Percentiles rank a stretch among this genome's conserved stretches.
Evolutionary conservation across 37 sponge, comb jelly and placozoan species (phyloP).

Genomic region (Ianthella basta): DNA sequence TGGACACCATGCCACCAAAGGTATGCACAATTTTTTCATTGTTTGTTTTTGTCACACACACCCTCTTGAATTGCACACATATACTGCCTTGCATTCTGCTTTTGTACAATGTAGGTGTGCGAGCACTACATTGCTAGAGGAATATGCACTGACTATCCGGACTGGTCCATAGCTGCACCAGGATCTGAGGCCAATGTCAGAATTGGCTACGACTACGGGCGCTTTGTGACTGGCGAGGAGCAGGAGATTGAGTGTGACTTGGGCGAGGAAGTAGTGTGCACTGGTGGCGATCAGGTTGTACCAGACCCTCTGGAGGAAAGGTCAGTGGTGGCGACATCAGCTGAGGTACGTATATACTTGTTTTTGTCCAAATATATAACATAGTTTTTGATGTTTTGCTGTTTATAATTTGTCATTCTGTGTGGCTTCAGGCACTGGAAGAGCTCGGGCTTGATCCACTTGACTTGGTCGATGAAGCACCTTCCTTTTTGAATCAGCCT

Average conservation of each 20-base stretch:
- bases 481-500: neutral
- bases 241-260: constrained; percentile 39
- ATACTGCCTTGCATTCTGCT: neutral
- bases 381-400: neutral
- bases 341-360: constrained; percentile 28
- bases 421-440: constrained; percentile 39
- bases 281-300: constrained; percentile 14
- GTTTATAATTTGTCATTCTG: constrained; percentile 23
- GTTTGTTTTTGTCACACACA: neutral
- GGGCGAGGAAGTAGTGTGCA: constrained; percentile 12
- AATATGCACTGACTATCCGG: constrained; percentile 47
- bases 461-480: constrained; percentile 41
- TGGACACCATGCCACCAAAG: constrained; percentile 54
- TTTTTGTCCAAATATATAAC: neutral
- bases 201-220: constrained; percentile 56
- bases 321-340: constrained; percentile 50
- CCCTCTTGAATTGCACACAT: neutral
- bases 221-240: constrained; percentile 48
- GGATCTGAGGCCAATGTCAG: constrained; percentile 44
- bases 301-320: constrained; percentile 50
- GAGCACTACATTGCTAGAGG: constrained; percentile 55
- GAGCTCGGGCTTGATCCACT: constrained; percentile 49
- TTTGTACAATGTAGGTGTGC: constrained; percentile 30
- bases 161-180: constrained; percentile 53
- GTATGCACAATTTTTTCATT: neutral